Percentiles rank a stretch among this genome's conserved stretches.
These are phyloP conservation scores for Drosophila novamexicana DNA, from an alignment of 1,140 invertebrate species.

Conservation along the genomic window DNA sequence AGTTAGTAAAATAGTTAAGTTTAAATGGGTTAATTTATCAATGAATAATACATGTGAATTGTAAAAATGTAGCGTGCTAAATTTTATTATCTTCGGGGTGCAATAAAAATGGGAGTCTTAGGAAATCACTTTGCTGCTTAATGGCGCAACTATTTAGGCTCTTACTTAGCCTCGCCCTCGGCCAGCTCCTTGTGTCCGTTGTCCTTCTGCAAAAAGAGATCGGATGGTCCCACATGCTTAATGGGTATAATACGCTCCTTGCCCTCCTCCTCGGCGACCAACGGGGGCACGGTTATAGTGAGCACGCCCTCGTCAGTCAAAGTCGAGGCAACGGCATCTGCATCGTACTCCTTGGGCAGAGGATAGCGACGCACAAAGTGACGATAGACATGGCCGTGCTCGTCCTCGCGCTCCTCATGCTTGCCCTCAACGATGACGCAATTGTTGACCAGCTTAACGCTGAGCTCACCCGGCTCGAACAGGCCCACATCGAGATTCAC, in stretches of 20 bases:
- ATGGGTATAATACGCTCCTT: slow-evolving; percentile 84
- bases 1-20: slow-evolving; percentile 36
- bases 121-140: slow-evolving; percentile 65
- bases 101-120: slow-evolving; percentile 68
- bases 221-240: slow-evolving; percentile 82
- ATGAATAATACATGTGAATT: slow-evolving; percentile 28
- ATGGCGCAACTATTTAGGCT: neutral
- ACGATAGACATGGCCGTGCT: slow-evolving; percentile 87
- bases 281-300: slow-evolving; percentile 85
- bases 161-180: slow-evolving; percentile 72
- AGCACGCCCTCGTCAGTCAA: slow-evolving; percentile 89
- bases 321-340: slow-evolving; percentile 86
- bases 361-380: slow-evolving; percentile 88
- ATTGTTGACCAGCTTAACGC: slow-evolving; percentile 90
- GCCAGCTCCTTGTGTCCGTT: slow-evolving; percentile 55
- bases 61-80: slow-evolving; percentile 52
- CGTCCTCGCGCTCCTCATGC: slow-evolving; percentile 89
- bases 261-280: slow-evolving; percentile 83
- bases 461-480: slow-evolving; percentile 90
- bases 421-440: slow-evolving; percentile 88
- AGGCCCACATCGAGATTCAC: slow-evolving; percentile 89
- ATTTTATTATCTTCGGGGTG: slow-evolving; percentile 56
- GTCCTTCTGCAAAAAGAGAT: slow-evolving; percentile 62
- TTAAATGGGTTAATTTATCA: slow-evolving; percentile 37
- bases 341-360: slow-evolving; percentile 87